phyloP scores from a whole-genome alignment of 2,113 vertebrate species.

The Poicephalus gulielmi region DNA sequence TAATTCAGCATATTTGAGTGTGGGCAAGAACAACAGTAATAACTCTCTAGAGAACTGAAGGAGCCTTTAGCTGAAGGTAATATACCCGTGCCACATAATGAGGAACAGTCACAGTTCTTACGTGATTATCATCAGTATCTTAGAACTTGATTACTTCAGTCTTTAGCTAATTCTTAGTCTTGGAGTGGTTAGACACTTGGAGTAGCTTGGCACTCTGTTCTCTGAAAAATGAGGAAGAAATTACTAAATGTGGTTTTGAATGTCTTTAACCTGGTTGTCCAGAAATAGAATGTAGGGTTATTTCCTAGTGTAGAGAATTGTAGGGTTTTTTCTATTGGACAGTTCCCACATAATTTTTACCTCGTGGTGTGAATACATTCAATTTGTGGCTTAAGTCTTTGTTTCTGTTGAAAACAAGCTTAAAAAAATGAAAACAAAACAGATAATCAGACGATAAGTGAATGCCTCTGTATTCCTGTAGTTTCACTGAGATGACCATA shows the following conservation, averaged over 20 bases:
- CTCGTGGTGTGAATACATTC: background rate
- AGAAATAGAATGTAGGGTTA: background rate
- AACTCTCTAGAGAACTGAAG: background rate
- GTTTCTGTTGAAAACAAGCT: background rate
- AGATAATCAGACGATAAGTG: background rate
- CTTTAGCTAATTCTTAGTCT: background rate
- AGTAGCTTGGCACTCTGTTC: background rate
- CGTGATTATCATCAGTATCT: background rate
- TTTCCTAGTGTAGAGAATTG: background rate
- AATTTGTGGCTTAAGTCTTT: background rate
- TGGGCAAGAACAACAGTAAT: background rate
- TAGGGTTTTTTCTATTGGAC: background rate
- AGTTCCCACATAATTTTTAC: background rate
- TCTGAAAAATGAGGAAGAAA: background rate
- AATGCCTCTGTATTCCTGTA: background rate
- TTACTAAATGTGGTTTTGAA: background rate
- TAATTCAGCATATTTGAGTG: background rate
- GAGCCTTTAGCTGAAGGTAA: background rate
- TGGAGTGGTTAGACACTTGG: background rate
- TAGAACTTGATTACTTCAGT: background rate
- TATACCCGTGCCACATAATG: background rate
- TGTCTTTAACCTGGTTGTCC: background rate
- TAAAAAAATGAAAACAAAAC: background rate
- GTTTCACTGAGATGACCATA: background rate
- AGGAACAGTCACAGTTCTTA: background rate